Evolutionary conservation across 2,888 invertebrate species (phyloP), one percentile per base, ranked within the genome.

Genomic region (Phoenoteleia sp.): DNA sequence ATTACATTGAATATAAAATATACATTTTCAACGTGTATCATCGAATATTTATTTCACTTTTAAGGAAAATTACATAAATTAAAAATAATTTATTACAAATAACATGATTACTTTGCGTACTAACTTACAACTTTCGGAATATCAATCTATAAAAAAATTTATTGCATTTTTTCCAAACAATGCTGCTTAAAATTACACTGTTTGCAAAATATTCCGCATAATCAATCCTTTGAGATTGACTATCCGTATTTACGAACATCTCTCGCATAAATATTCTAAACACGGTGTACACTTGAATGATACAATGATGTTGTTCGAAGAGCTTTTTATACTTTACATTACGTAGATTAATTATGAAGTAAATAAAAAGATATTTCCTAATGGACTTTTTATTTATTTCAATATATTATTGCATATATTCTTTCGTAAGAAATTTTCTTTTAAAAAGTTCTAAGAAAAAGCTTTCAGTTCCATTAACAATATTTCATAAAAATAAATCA

Each of bases 1-100:
- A 27, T 60, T 72, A 58, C 27, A 25, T 25, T 60, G 60, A 49
- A 60, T 72, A 72, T 58, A 71, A 72, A 72, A 72, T 72, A 60
- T 72, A 72, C 60, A 72, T 25, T 49, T 49, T 60, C 39, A 60
- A 72, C 60, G 25, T 49, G 17, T 33, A 47, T 60, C 45, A 47
- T 72, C 72, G 39, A 60, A 60, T 60, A 47, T 21, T 60, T 45
- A 58, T 71, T 58, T 58, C 45, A 45, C 27, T 45, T 64, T 71
- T 58, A 45, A 60, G 42, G 29, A 60, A 60, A 72, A 19, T 33
- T 49, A 60, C 23, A 72, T 72, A 72, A 72, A 60, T 72, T 60
- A 60, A 72, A 72, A 60, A 72, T 72, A 72, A 72, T 72, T 72
- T 72, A 72, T 49, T 60, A 72, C 36, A 72, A 36, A 60, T 72